Conservation (phyloP, 2,797 vertebrate genomes). For the Epinephelus malabaricus region DNA sequence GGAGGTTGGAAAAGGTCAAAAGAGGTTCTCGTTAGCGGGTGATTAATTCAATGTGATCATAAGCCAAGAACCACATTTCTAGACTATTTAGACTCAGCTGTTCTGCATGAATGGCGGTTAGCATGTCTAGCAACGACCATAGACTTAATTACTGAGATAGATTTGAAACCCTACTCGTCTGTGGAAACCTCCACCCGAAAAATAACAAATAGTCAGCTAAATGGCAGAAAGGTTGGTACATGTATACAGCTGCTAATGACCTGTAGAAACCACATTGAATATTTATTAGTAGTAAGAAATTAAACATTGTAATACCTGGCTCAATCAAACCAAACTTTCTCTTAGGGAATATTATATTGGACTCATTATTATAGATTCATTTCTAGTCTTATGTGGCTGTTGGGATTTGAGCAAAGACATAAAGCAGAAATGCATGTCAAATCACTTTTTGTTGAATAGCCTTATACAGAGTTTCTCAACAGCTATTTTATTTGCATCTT, state of each 20-base stretch:
- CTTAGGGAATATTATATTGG: background rate
- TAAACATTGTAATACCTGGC: background rate
- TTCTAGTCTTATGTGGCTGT: background rate
- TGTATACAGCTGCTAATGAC: slow-evolving; percentile 17
- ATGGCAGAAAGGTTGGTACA: slow-evolving; percentile 15
- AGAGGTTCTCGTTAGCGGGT: slow-evolving; percentile 41
- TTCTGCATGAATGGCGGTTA: slow-evolving; percentile 28
- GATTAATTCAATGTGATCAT: slow-evolving; percentile 46
- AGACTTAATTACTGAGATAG: slow-evolving; percentile 47
- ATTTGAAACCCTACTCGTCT: slow-evolving; percentile 27
- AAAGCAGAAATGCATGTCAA: background rate
- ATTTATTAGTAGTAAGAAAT: slow-evolving; percentile 14
- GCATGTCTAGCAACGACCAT: slow-evolving; percentile 31
- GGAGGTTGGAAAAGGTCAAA: slow-evolving; percentile 40
- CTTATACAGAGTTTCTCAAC: background rate
- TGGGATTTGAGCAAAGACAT: background rate
- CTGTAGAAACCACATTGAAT: slow-evolving; percentile 13
- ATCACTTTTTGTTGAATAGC: background rate
- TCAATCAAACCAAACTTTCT: slow-evolving; percentile 7
- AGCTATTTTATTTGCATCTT: background rate
- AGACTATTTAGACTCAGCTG: slow-evolving; percentile 37
- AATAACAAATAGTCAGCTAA: slow-evolving; percentile 41
- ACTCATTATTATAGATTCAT: background rate
- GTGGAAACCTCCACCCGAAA: slow-evolving; percentile 28
- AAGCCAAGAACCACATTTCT: slow-evolving; percentile 60